Evolutionary conservation across 2,113 vertebrate genomes (phyloP), one percentile per base, ranked within the genome.

Genomic region (Lagopus muta): DNA sequence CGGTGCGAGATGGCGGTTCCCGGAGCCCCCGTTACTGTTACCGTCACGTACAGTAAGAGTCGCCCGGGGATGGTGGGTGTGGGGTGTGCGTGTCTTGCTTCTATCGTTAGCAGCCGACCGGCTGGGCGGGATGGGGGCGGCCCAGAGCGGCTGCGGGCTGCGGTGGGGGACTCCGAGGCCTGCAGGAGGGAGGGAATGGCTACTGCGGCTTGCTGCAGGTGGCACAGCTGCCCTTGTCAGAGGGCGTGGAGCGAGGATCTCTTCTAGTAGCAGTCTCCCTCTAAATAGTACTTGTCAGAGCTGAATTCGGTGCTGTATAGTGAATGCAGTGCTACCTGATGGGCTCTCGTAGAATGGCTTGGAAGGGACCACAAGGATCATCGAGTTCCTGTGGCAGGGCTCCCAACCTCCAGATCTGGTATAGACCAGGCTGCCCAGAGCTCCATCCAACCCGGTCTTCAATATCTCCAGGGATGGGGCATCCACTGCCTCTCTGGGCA

Each of bases 11-110:
- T 96, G 93, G 94, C 96, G 79, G 88, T 82, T 82, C 57, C 57
- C 10, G 95, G 90, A 47, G 79, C 36, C 11, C 80, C 90, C 8
- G 88, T 94, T 11, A 81, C 82, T 21, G 89, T 96, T 43, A 93
- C 96, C 55, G 87, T 97, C 57, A 97, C 95, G 3, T 97, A 96
- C 88, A 86, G 95, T 96, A 92, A 96, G 95, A 28, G 64, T 52
- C 18, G 47, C 27, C 13, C 3, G 14, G 27, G 43, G 27, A 2
- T 3, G 7, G 28, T 16, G 2, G 21, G 19, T 11, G 22, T 24
- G 50, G 4, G 12, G 38, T n/a, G 75, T 28, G 19, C 4, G 57
- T n/a, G 32, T 12, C 32, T 32, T 13, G 19, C 32, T n/a, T 58
- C 55, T 20, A 5, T 12, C 57, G 7, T 20, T n/a, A 58, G 18